Percentiles rank a stretch among this genome's conserved stretches.
phyloP scores from a whole-genome alignment of 2,888 invertebrate species.

The Trisateles emortualis region DNA sequence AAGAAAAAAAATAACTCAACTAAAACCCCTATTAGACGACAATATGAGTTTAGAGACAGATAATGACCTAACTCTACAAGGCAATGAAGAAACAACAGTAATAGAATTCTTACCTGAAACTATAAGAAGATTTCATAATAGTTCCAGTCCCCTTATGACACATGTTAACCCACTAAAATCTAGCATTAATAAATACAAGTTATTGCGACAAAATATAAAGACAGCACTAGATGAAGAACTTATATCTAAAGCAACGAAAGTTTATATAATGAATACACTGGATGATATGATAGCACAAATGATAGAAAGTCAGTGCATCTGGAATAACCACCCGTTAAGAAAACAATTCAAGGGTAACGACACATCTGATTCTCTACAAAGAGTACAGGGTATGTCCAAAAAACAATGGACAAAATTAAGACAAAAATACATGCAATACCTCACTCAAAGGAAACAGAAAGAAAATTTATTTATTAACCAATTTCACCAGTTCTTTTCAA shows the following conservation, averaged over 20 bases:
- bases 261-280: slow-evolving; percentile 58
- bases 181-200: slow-evolving; percentile 60
- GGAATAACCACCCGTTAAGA: slow-evolving; percentile 19
- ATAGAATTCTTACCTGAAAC: slow-evolving; percentile 59
- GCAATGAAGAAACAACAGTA: slow-evolving; percentile 61
- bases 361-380: slow-evolving; percentile 9
- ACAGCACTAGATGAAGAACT: slow-evolving; percentile 57
- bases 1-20: slow-evolving; percentile 51
- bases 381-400: slow-evolving; percentile 30
- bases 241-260: slow-evolving; percentile 58
- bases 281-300: slow-evolving; percentile 64
- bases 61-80: slow-evolving; percentile 48
- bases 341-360: slow-evolving; percentile 11
- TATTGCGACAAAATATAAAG: slow-evolving; percentile 59
- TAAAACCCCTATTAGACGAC: slow-evolving; percentile 58
- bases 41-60: slow-evolving; percentile 32
- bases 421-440: slow-evolving; percentile 35
- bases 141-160: too few species aligned
- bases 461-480: slow-evolving; percentile 48
- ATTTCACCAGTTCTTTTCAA: slow-evolving; percentile 54
- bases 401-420: slow-evolving; percentile 52
- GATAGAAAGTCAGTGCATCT: slow-evolving; percentile 58
- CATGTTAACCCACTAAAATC: slow-evolving; percentile 36
- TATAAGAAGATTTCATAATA: slow-evolving; percentile 1
- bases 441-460: slow-evolving; percentile 23